Evolutionary conservation across 2,888 invertebrate genomes (phyloP).

Genomic region (Marasmarcha lunaedactyla): DNA sequence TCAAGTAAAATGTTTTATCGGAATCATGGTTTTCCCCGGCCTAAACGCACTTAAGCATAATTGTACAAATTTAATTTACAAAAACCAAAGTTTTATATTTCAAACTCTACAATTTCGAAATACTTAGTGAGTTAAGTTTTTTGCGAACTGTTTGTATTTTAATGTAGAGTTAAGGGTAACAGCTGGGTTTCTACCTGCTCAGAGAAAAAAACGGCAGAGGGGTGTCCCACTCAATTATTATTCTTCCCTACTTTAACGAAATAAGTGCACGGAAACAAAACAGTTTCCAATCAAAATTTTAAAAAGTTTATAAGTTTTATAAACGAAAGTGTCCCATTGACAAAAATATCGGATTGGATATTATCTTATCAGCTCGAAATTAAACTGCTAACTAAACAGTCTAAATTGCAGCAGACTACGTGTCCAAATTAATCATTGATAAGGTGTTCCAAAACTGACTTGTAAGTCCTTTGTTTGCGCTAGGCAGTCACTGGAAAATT

Average conservation of each 20-base stretch:
- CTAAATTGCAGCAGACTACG: slow-evolving; percentile 38
- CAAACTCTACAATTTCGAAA: too few relatives aligned
- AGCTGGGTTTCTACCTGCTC: slow-evolving; percentile 57
- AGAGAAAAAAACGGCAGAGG: slow-evolving; percentile 47
- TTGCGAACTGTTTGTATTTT: too few relatives aligned
- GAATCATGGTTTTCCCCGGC: too few relatives aligned
- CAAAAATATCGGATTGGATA: slow-evolving; percentile 7
- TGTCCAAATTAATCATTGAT: slow-evolving; percentile 49
- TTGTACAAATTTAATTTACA: too few relatives aligned
- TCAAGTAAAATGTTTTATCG: too few relatives aligned
- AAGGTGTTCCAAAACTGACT: slow-evolving; percentile 15
- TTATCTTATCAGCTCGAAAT: slow-evolving; percentile 55
- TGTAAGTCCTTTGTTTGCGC: slow-evolving; percentile 8
- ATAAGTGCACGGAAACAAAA: slow-evolving; percentile 3
- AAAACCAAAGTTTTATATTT: too few relatives aligned
- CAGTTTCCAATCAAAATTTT: not conserved
- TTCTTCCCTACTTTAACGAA: slow-evolving; percentile 16
- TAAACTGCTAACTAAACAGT: slow-evolving; percentile 36
- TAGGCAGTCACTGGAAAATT: slow-evolving; percentile 9
- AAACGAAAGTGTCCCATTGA: not conserved
- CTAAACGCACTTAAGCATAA: too few relatives aligned
- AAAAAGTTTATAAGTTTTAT: too few relatives aligned
- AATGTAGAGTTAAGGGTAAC: too few relatives aligned
- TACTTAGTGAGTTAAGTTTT: too few relatives aligned
- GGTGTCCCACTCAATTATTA: slow-evolving; percentile 31